Conservation (phyloP, 2,113 vertebrate genomes). For the Rhinogobius similis region DNA sequence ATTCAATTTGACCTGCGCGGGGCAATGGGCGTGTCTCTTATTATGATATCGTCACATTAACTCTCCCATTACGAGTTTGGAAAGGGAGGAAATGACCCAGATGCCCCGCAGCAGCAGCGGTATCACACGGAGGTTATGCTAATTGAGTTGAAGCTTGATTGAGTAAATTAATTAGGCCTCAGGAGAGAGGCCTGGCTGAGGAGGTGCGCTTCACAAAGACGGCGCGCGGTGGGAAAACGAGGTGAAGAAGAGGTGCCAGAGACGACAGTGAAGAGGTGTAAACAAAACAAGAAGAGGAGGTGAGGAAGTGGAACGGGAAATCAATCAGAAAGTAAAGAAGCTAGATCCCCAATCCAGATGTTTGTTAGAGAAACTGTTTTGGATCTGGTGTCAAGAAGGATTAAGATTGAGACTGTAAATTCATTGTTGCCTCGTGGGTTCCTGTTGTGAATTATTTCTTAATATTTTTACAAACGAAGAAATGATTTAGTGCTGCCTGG, state of each 20-base stretch:
- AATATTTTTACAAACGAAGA: no score
- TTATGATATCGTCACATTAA: slow-evolving; percentile 1
- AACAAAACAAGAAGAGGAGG: background rate
- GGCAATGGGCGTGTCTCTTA: background rate
- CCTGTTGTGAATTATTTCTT: no score
- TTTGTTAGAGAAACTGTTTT: background rate
- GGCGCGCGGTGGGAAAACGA: background rate
- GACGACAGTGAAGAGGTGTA: background rate
- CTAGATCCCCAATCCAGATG: background rate
- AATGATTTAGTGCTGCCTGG: no score
- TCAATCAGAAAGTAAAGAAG: background rate
- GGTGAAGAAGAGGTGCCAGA: background rate
- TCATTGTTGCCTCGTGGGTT: no score
- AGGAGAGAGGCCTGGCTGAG: slow-evolving; percentile 4
- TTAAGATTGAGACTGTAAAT: no score
- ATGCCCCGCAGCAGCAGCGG: slow-evolving; percentile 4
- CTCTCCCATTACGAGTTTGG: background rate
- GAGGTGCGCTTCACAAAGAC: background rate
- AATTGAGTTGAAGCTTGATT: slow-evolving; percentile 11
- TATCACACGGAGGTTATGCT: slow-evolving; percentile 4
- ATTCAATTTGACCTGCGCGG: slow-evolving; percentile 5
- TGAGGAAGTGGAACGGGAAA: background rate
- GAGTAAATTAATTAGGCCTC: slow-evolving; percentile 13
- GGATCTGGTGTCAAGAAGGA: no score
- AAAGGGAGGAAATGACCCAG: slow-evolving; percentile 2